phyloP scores from a whole-genome alignment of 2,797 vertebrate species.

The Lycodopsis pacificus region DNA sequence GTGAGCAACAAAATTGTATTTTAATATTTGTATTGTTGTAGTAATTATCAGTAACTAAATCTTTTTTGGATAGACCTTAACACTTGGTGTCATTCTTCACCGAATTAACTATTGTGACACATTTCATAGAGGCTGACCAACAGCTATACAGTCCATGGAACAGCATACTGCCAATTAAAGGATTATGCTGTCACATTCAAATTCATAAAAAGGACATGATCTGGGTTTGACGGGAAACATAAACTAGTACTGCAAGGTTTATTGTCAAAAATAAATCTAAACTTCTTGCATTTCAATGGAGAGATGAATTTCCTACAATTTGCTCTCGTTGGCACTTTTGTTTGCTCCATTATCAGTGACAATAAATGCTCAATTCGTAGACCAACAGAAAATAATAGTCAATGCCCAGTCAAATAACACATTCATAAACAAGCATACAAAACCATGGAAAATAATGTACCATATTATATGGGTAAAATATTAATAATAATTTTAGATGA shows the following conservation, averaged over 20 bases:
- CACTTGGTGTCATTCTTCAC: neutral
- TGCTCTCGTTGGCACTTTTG: too few species aligned
- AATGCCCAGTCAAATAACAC: too few species aligned
- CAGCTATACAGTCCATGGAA: neutral
- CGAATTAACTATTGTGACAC: neutral
- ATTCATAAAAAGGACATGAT: too few species aligned
- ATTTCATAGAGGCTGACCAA: neutral
- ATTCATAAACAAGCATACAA: too few species aligned
- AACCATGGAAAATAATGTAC: too few species aligned
- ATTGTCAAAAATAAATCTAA: neutral
- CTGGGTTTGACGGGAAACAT: neutral
- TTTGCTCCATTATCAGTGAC: too few species aligned
- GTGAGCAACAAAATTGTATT: neutral
- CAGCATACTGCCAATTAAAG: neutral
- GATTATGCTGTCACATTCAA: neutral
- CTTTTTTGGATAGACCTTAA: neutral
- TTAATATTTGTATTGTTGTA: neutral
- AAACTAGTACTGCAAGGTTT: neutral
- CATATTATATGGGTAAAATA: too few species aligned
- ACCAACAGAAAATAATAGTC: too few species aligned
- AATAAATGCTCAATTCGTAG: too few species aligned
- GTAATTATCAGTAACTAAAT: neutral
- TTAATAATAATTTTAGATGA: too few species aligned
- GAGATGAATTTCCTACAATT: too few species aligned
- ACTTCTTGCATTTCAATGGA: neutral